These are phyloP conservation scores for Riparia riparia DNA, from an alignment of 2,113 vertebrate species.

Conservation along the genomic window DNA sequence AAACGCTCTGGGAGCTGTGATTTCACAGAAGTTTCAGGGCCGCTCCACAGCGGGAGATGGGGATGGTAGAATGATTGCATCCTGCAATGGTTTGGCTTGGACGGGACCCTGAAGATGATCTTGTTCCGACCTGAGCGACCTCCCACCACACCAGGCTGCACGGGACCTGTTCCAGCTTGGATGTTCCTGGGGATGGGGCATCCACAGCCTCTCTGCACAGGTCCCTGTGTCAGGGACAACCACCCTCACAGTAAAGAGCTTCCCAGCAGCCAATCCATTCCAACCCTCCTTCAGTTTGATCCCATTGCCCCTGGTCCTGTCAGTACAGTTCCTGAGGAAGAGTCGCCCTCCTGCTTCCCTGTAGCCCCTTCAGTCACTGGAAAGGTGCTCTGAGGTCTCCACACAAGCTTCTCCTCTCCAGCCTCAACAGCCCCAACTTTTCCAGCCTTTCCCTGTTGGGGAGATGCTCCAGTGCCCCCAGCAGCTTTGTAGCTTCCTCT, in stretches of 20 bases:
- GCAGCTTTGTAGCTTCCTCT: background rate
- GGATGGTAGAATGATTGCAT: accelerated
- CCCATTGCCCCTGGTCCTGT: background rate
- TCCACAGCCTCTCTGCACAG: background rate
- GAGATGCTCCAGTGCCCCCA: background rate
- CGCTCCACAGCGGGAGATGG: accelerated
- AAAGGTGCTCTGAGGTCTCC: background rate
- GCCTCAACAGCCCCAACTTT: no score
- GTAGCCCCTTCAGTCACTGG: background rate
- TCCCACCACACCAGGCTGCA: background rate
- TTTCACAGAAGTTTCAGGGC: background rate
- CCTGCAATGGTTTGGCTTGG: background rate
- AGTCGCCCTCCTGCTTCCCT: accelerated
- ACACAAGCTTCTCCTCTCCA: background rate
- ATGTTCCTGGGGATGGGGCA: background rate
- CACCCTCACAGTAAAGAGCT: background rate
- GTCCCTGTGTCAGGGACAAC: background rate
- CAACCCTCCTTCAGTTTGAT: background rate
- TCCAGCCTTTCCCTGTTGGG: background rate
- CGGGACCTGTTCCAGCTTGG: no score
- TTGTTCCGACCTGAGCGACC: background rate
- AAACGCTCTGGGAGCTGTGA: background rate
- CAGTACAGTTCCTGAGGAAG: background rate
- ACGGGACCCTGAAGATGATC: background rate
- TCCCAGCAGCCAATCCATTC: background rate